phyloP scores from a whole-genome alignment of 2,888 invertebrate species.

The Sycophila texana region DNA sequence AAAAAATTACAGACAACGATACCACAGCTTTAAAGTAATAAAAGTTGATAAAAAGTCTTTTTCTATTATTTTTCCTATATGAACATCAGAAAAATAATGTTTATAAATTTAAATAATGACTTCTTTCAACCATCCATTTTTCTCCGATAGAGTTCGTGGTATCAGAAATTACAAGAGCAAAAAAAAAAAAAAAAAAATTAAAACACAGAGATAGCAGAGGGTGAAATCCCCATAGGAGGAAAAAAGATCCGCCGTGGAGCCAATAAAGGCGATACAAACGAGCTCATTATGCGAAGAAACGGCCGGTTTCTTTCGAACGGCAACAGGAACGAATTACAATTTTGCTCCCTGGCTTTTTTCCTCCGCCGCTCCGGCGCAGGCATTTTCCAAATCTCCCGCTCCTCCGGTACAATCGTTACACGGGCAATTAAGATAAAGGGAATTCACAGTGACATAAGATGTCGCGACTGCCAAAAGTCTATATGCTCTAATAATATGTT shows the following conservation, averaged over 20 bases:
- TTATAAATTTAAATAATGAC: no score
- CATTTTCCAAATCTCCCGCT: slow-evolving; percentile 52
- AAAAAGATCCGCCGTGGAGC: slow-evolving; percentile 41
- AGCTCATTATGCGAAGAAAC: slow-evolving; percentile 66
- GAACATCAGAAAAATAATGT: no score
- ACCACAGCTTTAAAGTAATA: no score
- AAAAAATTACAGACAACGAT: no score
- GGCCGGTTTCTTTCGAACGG: slow-evolving; percentile 61
- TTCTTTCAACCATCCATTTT: no score
- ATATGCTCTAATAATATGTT: slow-evolving; percentile 5
- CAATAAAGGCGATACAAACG: slow-evolving; percentile 66
- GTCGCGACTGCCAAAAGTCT: background rate
- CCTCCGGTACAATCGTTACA: slow-evolving; percentile 59
- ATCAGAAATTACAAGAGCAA: slow-evolving; percentile 3
- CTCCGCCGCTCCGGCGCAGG: background rate
- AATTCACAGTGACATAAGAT: slow-evolving; percentile 46
- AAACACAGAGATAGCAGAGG: slow-evolving; percentile 4
- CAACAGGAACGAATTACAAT: slow-evolving; percentile 60
- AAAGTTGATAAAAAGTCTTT: no score
- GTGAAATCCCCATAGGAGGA: slow-evolving; percentile 20
- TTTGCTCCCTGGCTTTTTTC: slow-evolving; percentile 27
- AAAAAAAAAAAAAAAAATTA: slow-evolving; percentile 16
- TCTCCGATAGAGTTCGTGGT: no score
- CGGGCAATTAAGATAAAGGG: slow-evolving; percentile 64
- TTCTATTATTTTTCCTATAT: no score